These are phyloP conservation scores for Climacteris rufus DNA, from an alignment of 2,113 vertebrate genomes.

Conservation along the genomic window DNA sequence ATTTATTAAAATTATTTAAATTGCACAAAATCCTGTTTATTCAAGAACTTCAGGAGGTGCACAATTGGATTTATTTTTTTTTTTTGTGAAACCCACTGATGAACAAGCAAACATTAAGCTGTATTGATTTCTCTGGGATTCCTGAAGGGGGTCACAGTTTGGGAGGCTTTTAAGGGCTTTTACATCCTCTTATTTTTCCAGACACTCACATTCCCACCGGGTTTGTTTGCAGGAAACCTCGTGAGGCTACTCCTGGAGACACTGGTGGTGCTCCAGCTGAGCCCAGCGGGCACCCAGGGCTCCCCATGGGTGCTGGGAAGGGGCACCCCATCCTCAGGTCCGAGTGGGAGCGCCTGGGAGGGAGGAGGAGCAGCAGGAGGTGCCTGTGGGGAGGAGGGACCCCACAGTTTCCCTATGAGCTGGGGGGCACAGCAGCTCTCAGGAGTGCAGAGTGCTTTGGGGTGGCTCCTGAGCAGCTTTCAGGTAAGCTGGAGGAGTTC, in stretches of 20 bases:
- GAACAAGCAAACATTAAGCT: neutral
- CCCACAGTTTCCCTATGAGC: rapidly evolving
- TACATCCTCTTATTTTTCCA: neutral
- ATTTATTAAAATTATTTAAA: neutral
- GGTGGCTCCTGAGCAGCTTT: rapidly evolving
- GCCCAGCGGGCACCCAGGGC: rapidly evolving
- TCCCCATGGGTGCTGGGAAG: neutral
- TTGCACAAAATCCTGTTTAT: rapidly evolving
- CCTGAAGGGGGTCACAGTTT: neutral
- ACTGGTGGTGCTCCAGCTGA: neutral
- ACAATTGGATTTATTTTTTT: too few relatives aligned
- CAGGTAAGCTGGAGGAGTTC: neutral
- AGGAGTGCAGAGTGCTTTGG: rapidly evolving
- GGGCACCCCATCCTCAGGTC: neutral
- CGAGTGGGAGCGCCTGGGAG: neutral
- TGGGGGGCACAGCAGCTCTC: rapidly evolving
- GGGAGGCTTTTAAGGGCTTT: slow-evolving; percentile 38
- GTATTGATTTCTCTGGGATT: neutral
- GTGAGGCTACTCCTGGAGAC: rapidly evolving
- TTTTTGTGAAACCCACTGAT: neutral
- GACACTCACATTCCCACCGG: neutral
- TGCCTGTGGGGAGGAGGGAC: too few relatives aligned
- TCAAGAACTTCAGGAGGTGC: neutral
- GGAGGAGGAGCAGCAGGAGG: neutral
- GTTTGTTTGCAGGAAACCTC: neutral